Evolutionary conservation across 2,888 invertebrate genomes (phyloP).

Genomic region (Dolomedes plantarius): DNA sequence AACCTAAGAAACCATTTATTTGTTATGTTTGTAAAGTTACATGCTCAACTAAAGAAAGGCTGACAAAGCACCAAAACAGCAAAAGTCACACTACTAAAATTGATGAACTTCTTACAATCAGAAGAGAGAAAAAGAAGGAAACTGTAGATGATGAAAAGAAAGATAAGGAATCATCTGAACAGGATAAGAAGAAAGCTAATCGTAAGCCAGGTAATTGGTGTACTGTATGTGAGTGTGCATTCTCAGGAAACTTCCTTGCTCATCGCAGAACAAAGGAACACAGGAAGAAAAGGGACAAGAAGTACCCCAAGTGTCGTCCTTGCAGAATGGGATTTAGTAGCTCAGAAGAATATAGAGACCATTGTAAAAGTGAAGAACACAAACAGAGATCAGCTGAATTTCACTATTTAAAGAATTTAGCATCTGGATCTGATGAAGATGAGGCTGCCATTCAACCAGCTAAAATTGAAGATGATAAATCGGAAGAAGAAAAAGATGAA

Average conservation of each 20-base stretch:
- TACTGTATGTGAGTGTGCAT: slow-evolving; percentile 67
- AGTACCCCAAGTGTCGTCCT: slow-evolving; percentile 68
- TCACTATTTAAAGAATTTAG: slow-evolving; percentile 63
- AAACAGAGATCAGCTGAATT: slow-evolving; percentile 65
- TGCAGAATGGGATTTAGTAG: slow-evolving; percentile 67
- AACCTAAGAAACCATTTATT: slow-evolving; percentile 35
- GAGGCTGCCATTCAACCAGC: slow-evolving; percentile 65
- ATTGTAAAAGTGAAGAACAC: slow-evolving; percentile 68
- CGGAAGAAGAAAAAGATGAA: slow-evolving; percentile 59
- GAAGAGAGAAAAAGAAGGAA: slow-evolving; percentile 54
- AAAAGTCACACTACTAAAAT: slow-evolving; percentile 54
- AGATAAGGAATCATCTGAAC: slow-evolving; percentile 27
- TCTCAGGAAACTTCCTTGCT: slow-evolving; percentile 63
- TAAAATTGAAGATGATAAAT: slow-evolving; percentile 37
- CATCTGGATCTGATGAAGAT: slow-evolving; percentile 69
- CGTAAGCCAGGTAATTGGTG: slow-evolving; percentile 67
- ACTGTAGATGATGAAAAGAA: slow-evolving; percentile 39
- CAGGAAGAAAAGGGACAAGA: slow-evolving; percentile 66
- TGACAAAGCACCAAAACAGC: slow-evolving; percentile 48
- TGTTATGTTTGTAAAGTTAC: slow-evolving; percentile 66
- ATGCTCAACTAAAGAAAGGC: slow-evolving; percentile 44
- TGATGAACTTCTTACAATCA: slow-evolving; percentile 49
- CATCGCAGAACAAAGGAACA: slow-evolving; percentile 69
- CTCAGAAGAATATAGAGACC: slow-evolving; percentile 67
- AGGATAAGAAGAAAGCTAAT: slow-evolving; percentile 40